Evolutionary conservation across 2,113 vertebrate genomes (phyloP), one percentile per base, ranked within the genome.

Genomic region (Talpa occidentalis): DNA sequence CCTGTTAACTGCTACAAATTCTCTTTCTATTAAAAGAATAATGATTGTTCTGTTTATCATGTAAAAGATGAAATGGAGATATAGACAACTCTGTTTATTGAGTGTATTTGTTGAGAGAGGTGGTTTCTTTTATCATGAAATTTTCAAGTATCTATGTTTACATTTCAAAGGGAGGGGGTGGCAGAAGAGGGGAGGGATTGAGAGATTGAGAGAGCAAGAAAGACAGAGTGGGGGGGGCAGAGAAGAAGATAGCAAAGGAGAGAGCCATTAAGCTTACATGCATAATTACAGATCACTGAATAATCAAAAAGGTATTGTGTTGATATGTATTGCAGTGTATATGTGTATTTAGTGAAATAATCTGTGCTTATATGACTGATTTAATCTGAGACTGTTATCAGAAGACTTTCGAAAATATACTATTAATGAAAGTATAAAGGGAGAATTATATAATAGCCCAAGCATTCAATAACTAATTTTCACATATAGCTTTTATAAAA

Each of bases 401-500:
- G 47, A 93, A 93, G 4, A 59, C 26, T 93, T 88, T 64, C 95
- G 47, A 95, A 95, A 87, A 66, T 73, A 30, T 60, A 52, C 81
- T 72, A n/a, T 8, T 5, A 74, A 54, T 32, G 44, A 78, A 91
- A 42, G 59, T 69, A 82, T 85, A 92, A 42, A 40, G 60, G 14
- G 91, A 66, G 47, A 2, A 94, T 79, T 73, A 81, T 16, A 16
- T 35, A 91, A 70, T 21, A 85, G 12, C 6, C 1, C 37, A 47
- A 47, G 22, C 19, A 42, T 60, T 83, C 47, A 60, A 40, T 72
- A 83, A 95, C 67, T 91, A 94, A 87, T 82, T 76, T 92, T 78
- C 42, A 91, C 59, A 64, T 56, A 35, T n/a, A 95, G 28, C 14
- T 87, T 76, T 70, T 67, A 83, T 47, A 77, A 78, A 91, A 64